phyloP scores from a whole-genome alignment of 2,888 invertebrate genomes.

The Lypha dubia region DNA sequence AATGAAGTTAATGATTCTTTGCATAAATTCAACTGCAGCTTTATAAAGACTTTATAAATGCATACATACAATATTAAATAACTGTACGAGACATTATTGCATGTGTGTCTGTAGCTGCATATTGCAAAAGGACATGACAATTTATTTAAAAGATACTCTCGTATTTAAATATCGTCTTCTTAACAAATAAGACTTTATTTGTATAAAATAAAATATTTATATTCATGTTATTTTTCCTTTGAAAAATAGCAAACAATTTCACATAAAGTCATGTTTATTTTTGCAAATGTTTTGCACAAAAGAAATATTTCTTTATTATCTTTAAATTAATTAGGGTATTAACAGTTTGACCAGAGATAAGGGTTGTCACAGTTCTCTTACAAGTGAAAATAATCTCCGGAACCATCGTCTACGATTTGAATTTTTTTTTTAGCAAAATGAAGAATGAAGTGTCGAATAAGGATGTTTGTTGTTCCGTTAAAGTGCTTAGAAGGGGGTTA shows the following conservation, averaged over 20 bases:
- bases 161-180: neutral
- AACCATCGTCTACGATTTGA: too few species aligned
- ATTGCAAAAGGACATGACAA: constrained; percentile 7
- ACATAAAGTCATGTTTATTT: constrained; percentile 44
- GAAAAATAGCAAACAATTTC: constrained; percentile 27
- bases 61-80: neutral
- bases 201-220: constrained; percentile 31
- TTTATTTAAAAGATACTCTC: constrained; percentile 14
- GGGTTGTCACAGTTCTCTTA: too few species aligned
- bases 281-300: constrained; percentile 19
- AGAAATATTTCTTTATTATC: constrained; percentile 19
- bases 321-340: constrained; percentile 7
- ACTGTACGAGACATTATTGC: too few species aligned
- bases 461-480: too few species aligned
- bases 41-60: constrained; percentile 16
- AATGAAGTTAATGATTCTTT: constrained; percentile 42
- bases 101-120: neutral
- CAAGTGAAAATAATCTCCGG: too few species aligned
- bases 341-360: neutral
- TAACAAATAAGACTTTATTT: constrained; percentile 35
- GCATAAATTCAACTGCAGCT: neutral
- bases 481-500: too few species aligned
- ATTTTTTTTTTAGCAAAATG: too few species aligned
- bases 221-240: neutral
- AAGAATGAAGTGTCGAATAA: too few species aligned